Base-by-base conservation (phyloP, 2,888 invertebrate genomes). In the Hoplodrina ambigua region DNA sequence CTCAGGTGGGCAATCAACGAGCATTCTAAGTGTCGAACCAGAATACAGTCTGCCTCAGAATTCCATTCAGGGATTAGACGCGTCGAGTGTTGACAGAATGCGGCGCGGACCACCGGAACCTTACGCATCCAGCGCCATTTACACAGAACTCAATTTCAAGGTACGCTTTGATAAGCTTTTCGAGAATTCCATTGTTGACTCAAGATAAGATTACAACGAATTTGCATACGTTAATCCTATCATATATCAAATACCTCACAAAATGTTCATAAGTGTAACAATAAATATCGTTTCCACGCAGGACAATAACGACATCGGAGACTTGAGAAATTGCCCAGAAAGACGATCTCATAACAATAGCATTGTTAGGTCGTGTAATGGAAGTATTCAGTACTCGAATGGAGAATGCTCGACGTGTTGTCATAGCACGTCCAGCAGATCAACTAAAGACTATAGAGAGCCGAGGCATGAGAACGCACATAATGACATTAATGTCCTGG, bases 131-230 rank as follows among this genome's bases (percentile, higher is more conserved):
- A 96, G 91, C 85, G 96, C 96, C 88, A 95, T 96, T 92, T 96
- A 95, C 94, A 95, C 95, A 82, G 95, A 96, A 92, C 95, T 96
- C 91, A 96, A 95, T 90, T 96, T 94, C 92, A 95, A 96, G 95
- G 95, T 95, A 94, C 75, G 81, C 79, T 74, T 76, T 86, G 94
- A 95, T 95, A 95, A 94, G 90, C 85, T 85, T 87, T 91, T 88
- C 84, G 86, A 89, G 89, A 89, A 90, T 70, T 83, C 78, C 76
- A 82, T 83, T 89, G 87, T 91, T 90, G 87, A 89, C 83, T 84
- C 70, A 76, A 88, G 94, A 94, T 94, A 91, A 92, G 90, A 90
- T 92, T 90, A 86, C 88, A 83, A 58, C 77, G 85, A 86, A 92
- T 94, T 94, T 91, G 92, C 92, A 89, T 89, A 89, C 84, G 85